A percentile compares a stretch with the other conserved stretches of the same genome.
phyloP scores from a whole-genome alignment of 2,797 vertebrate genomes.

The Ciconia nigra region DNA sequence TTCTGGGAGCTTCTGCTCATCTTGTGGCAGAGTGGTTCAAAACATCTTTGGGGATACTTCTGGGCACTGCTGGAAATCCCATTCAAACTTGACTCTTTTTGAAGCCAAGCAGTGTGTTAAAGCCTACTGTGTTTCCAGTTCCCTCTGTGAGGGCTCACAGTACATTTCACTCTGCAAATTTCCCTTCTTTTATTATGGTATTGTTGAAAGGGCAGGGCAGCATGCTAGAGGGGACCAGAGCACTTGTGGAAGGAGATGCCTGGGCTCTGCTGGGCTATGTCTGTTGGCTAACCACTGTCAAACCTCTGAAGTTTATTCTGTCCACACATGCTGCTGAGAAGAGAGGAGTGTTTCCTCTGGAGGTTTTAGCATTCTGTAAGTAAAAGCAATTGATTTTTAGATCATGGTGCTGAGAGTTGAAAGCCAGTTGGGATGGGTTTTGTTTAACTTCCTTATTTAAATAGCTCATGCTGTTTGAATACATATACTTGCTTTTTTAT shows the following conservation, averaged over 20 bases:
- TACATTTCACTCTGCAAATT: background rate
- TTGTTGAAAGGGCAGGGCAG: background rate
- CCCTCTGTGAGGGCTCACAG: background rate
- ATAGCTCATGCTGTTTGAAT: background rate
- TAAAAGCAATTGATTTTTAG: background rate
- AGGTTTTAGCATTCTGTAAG: background rate
- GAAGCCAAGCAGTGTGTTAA: background rate
- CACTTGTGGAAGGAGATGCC: background rate
- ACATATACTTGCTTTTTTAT: background rate
- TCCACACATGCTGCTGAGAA: background rate
- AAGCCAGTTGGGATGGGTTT: background rate
- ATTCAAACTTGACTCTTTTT: background rate
- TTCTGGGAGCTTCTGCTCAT: background rate
- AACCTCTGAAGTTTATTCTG: background rate
- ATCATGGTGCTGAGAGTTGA: background rate
- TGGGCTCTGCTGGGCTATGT: background rate
- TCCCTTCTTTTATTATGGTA: background rate
- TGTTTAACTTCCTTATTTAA: slow-evolving; percentile 11
- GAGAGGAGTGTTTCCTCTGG: background rate
- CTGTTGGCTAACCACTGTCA: background rate
- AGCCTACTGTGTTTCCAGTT: background rate
- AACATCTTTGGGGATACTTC: background rate
- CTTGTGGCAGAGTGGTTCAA: background rate
- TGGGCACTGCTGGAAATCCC: background rate
- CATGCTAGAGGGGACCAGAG: background rate